Conservation (phyloP, 2,888 invertebrate species). For the Xiphydria camelus region DNA sequence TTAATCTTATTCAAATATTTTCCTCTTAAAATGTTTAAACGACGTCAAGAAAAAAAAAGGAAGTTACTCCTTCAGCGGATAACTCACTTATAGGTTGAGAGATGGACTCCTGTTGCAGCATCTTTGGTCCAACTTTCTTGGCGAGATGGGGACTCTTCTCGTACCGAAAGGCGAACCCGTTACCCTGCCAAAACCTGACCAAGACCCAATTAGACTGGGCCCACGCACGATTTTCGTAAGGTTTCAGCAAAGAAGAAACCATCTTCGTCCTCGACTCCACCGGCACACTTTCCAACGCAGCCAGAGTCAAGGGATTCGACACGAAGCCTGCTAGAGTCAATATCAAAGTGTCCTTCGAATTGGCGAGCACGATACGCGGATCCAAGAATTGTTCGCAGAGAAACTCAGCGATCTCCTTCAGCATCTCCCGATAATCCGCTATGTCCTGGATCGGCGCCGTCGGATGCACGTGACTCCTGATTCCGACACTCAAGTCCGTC, state of each 20-base stretch:
- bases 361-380: constrained; percentile 72
- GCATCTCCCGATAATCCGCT: constrained; percentile 64
- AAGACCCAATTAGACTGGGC: constrained; percentile 86
- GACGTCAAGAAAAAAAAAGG: constrained; percentile 9
- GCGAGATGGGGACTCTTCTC: constrained; percentile 61
- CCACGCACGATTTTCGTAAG: constrained; percentile 82
- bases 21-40: background rate
- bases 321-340: constrained; percentile 79
- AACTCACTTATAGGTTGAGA: constrained; percentile 55
- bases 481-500: constrained; percentile 66
- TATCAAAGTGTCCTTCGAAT: constrained; percentile 75
- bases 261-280: constrained; percentile 65
- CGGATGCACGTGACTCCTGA: constrained; percentile 69
- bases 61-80: background rate
- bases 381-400: constrained; percentile 77
- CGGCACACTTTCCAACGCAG: constrained; percentile 72
- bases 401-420: constrained; percentile 71
- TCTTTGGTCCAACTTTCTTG: constrained; percentile 56
- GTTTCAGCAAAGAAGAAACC: constrained; percentile 71
- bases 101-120: constrained; percentile 57
- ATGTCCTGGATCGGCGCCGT: constrained; percentile 63
- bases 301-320: constrained; percentile 72
- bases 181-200: constrained; percentile 81
- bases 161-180: constrained; percentile 77
- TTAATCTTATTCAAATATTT: too few relatives aligned